Conservation (phyloP, 2,888 invertebrate genomes). For the Trileptium ribeirensis region DNA sequence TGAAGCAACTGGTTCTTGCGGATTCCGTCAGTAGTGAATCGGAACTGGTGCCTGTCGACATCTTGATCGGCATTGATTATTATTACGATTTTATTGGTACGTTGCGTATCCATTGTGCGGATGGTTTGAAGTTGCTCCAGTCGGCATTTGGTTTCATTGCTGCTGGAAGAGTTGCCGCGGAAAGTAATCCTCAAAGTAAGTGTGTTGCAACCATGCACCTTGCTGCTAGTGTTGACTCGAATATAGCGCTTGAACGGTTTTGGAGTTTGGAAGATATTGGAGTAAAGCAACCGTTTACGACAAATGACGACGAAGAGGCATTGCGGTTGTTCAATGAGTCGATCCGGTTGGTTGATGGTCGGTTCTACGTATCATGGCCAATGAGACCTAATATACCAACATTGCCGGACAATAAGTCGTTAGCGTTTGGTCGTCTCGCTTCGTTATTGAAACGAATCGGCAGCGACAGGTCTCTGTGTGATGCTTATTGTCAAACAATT, state of each 20-base stretch:
- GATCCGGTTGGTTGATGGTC: background rate
- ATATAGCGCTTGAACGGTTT: background rate
- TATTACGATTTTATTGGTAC: background rate
- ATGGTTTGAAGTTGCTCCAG: background rate
- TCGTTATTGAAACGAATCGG: background rate
- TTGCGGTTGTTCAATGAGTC: background rate
- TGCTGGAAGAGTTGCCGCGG: background rate
- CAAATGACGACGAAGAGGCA: background rate
- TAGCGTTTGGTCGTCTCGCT: background rate
- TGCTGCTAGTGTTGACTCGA: background rate
- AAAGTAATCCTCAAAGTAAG: background rate
- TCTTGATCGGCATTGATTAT: background rate
- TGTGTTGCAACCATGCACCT: background rate
- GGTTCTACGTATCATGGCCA: background rate
- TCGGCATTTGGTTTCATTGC: background rate
- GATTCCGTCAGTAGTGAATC: background rate
- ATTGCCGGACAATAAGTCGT: background rate
- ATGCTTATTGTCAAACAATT: slow-evolving; percentile 21
- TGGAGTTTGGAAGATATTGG: background rate
- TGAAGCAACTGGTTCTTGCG: background rate
- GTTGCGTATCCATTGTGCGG: background rate
- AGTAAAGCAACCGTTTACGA: background rate
- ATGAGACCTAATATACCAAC: background rate
- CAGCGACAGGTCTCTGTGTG: background rate
- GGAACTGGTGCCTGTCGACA: background rate